Base-by-base conservation (phyloP, 2,113 vertebrate species). In the Gambusia affinis region DNA sequence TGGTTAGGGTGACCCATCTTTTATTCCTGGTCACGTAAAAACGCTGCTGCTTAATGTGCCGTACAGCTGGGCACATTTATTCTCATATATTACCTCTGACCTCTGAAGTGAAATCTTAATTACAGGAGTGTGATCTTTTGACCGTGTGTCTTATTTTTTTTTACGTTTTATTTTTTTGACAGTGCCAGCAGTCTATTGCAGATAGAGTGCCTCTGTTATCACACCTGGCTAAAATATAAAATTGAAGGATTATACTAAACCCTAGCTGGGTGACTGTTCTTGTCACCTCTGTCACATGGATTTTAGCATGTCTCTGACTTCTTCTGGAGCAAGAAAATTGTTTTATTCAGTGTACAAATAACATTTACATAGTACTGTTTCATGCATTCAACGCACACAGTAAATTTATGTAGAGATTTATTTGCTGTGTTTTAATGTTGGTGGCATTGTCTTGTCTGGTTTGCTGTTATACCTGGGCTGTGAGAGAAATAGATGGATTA, bases 241-340 rank as follows among this genome's bases (percentile, higher is more conserved):
- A 90, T 82, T 86, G 81, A 86, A 82, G 87, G 86, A 92, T 91
- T 89, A 91, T 73, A 73, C 57, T 86, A 86, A 87, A 73, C 85
- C 87, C 66, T 68, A 19, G 69, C 71, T 78, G 68, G 82, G 66
- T 69, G 73, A 28, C 29, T 74, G 75, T 79, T 72, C 77, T 69
- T 70, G 78, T 67, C 63, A 47, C 80, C 69, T 72, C 73, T 74
- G 47, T 83, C 81, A 76, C 24, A 76, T 77, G 74, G 67, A 69
- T 78, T 87, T 82, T 70, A 82, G 73, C 71, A 61, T 54, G 68
- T 31, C 64, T 75, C 28, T 78, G 65, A 83, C 62, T 75, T 81
- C 3, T 24, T 51, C 44, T 64, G 0, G 67, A 70, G 64, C 8
- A n/a, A 64, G 19, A 39, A 28, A 65, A 80, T 37, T 74, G 31